Evolutionary conservation across 2,888 invertebrate species (phyloP).

Genomic region (Pachliopta kotzebuea): DNA sequence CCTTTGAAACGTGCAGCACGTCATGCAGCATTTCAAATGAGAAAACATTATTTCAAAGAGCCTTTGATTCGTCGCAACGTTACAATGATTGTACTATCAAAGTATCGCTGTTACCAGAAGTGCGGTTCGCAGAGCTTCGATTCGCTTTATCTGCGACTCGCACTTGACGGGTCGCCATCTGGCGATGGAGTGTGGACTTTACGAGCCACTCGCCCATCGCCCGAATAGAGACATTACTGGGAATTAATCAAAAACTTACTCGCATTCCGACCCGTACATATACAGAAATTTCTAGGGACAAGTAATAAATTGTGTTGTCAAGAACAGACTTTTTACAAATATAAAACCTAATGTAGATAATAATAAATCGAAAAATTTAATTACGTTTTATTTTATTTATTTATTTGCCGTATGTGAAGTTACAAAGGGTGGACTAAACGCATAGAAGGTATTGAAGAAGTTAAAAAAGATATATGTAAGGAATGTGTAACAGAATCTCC

Average conservation of each 20-base stretch:
- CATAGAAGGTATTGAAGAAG: too few species aligned
- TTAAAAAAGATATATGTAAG: too few species aligned
- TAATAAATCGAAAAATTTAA: too few species aligned
- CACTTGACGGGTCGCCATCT: constrained; percentile 18
- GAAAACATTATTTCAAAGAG: constrained; percentile 4
- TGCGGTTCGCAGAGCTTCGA: constrained; percentile 17
- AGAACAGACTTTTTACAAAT: too few species aligned
- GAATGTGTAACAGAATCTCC: too few species aligned
- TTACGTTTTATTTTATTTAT: too few species aligned
- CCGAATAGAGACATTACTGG: constrained; percentile 8
- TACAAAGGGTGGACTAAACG: too few species aligned
- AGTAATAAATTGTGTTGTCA: too few species aligned
- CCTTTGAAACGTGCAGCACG: too few species aligned
- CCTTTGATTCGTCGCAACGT: constrained; percentile 8
- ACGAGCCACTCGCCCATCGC: constrained; percentile 12
- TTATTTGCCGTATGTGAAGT: too few species aligned
- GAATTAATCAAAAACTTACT: constrained; percentile 2
- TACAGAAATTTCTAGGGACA: not conserved
- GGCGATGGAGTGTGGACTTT: constrained; percentile 14
- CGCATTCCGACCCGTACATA: not conserved
- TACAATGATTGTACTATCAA: constrained; percentile 16
- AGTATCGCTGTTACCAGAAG: constrained; percentile 17
- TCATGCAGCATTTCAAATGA: too few species aligned
- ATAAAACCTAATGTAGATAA: too few species aligned
- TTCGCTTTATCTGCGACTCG: constrained; percentile 15